A percentile compares a stretch with the other conserved stretches of the same genome.
phyloP scores from a whole-genome alignment of 92 coral and sea anemone genomes.

The Porites rus region DNA sequence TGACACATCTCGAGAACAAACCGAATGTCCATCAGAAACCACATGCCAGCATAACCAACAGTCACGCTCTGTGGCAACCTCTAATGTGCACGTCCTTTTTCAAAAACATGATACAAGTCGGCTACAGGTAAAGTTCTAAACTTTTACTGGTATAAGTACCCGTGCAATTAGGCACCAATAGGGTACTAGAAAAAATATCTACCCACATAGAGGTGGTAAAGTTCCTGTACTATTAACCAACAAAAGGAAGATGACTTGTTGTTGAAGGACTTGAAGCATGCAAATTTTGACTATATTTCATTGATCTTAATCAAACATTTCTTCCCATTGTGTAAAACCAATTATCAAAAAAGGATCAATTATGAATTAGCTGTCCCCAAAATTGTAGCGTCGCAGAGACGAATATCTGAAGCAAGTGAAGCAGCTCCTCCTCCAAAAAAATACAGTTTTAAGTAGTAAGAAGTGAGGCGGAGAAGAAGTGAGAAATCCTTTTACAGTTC shows the following conservation, averaged over 20 bases:
- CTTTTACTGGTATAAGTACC: slow-evolving; percentile 7
- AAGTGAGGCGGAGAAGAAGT: too few relatives aligned
- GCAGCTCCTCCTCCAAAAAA: slow-evolving; percentile 1
- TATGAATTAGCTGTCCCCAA: slow-evolving; percentile 11
- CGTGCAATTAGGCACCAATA: slow-evolving; percentile 9
- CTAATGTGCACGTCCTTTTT: slow-evolving; percentile 6
- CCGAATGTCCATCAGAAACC: not conserved
- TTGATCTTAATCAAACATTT: slow-evolving; percentile 6
- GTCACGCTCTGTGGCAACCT: not conserved
- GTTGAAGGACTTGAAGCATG: not conserved
- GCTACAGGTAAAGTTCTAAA: slow-evolving; percentile 7
- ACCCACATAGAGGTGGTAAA: slow-evolving; percentile 7
- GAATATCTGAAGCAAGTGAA: slow-evolving; percentile 8
- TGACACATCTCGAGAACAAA: not conserved
- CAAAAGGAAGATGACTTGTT: slow-evolving; percentile 1
- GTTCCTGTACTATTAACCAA: slow-evolving; percentile 1
- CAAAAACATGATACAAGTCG: not conserved
- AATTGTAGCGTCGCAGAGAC: slow-evolving; percentile 4
- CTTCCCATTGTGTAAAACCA: not conserved
- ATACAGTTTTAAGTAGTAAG: not conserved
- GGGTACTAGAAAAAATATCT: not conserved
- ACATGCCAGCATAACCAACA: slow-evolving; percentile 5
- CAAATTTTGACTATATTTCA: slow-evolving; percentile 3
- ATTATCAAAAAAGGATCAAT: not conserved
- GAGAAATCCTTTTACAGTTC: too few relatives aligned